phyloP scores from a whole-genome alignment of 2,888 invertebrate genomes.

The Troides oblongomaculatus region DNA sequence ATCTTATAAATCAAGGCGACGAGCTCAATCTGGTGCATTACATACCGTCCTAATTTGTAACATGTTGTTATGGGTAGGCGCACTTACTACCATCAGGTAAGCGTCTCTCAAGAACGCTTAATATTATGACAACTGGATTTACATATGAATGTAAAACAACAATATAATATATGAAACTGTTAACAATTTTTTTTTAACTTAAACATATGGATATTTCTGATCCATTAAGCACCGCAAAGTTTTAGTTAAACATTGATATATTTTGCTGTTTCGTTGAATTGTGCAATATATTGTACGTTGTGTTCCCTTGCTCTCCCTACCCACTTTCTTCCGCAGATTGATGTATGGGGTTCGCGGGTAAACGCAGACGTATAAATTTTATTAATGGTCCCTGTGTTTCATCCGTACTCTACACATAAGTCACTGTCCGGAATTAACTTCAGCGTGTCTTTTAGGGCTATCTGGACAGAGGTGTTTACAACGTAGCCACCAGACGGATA shows the following conservation, averaged over 20 bases:
- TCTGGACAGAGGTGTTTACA: slow-evolving; percentile 41
- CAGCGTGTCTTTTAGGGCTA: slow-evolving; percentile 40
- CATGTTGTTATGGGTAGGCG: too few relatives aligned
- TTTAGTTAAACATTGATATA: slow-evolving; percentile 18
- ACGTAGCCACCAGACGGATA: slow-evolving; percentile 46
- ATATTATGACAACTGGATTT: too few relatives aligned
- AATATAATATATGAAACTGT: too few relatives aligned
- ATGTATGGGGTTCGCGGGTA: slow-evolving; percentile 37
- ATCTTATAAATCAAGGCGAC: too few relatives aligned
- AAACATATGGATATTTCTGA: neutral
- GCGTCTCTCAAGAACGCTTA: too few relatives aligned
- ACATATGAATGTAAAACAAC: too few relatives aligned
- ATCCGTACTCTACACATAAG: slow-evolving; percentile 42
- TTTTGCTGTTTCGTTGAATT: slow-evolving; percentile 18
- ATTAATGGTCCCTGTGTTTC: slow-evolving; percentile 58
- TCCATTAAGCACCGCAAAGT: slow-evolving; percentile 1
- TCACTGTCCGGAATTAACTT: slow-evolving; percentile 66
- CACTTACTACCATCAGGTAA: too few relatives aligned
- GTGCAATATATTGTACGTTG: slow-evolving; percentile 18
- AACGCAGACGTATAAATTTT: slow-evolving; percentile 55
- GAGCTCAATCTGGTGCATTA: too few relatives aligned
- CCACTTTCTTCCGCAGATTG: slow-evolving; percentile 33
- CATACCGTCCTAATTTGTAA: too few relatives aligned
- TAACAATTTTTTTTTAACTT: too few relatives aligned
- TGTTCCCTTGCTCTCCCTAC: slow-evolving; percentile 9